Conservation (phyloP, 2,797 vertebrate genomes). For the Molossus molossus region DNA sequence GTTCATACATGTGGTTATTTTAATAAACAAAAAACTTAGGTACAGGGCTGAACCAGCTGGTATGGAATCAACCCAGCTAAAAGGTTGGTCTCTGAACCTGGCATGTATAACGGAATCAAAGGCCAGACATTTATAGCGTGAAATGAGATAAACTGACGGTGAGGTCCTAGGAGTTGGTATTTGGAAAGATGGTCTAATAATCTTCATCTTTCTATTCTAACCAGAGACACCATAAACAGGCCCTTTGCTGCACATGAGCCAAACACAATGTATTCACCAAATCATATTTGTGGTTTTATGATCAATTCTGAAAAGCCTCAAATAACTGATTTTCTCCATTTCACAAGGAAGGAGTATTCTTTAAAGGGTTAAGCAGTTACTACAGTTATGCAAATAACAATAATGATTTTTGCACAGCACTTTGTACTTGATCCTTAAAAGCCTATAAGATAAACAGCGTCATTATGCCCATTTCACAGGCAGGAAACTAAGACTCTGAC, state of each 20-base stretch:
- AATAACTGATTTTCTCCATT: not conserved
- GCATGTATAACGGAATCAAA: not conserved
- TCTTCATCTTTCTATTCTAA: not conserved
- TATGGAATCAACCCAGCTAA: not conserved
- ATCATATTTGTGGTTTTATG: not conserved
- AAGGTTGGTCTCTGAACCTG: not conserved
- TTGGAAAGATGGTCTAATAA: not conserved
- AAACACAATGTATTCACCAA: not conserved
- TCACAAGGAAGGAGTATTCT: not conserved
- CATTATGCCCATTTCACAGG: not conserved
- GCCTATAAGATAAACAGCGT: not conserved
- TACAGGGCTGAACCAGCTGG: not conserved
- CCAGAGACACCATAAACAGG: not conserved
- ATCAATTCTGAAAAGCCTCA: not conserved
- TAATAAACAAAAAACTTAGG: not conserved
- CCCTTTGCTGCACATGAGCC: accelerated
- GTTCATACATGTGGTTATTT: not conserved
- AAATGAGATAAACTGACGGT: not conserved
- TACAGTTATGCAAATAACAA: not conserved
- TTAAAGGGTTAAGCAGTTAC: not conserved
- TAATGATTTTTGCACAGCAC: not conserved
- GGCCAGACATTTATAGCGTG: not conserved
- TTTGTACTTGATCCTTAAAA: not conserved
- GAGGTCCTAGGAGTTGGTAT: not conserved
- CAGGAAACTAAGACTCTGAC: not conserved